Base-by-base conservation (phyloP, 30 jellyfish, hydroid and myxozoan genomes). In the Cassiopea andromeda region DNA sequence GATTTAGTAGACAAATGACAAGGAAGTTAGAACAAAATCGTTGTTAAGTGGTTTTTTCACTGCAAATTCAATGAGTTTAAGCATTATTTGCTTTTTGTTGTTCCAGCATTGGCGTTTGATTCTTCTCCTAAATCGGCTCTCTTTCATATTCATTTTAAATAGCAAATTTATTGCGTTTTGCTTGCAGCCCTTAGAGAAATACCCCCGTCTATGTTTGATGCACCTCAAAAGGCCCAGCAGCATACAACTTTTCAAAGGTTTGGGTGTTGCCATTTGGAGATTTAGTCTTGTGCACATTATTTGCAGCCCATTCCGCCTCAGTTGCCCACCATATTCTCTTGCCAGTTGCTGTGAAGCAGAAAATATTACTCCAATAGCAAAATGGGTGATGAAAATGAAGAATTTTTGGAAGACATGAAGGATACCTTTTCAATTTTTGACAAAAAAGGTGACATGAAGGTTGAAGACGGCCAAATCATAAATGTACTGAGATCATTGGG, bases 361-460 rank as follows among this genome's bases (percentile, higher is more conserved):
- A 12, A n/a, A 14, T 2, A 2, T 7, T 10, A 49, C 68, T 9
- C 60, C 68, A 1, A 16, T 14, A 61, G 14, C 87, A 94, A 80
- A 61, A 92, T 92, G 98, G 98, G 97, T 19, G 97, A 92, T 7
- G 88, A 92, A 12, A 83, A 69, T 66, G 99, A 95, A 80, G 99
- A 95, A 38, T 84, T 92, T 75, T 47, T 92, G 46, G 97, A 91
- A 18, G 99, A 95, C 82, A 84, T 95, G 89, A 95, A 92, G 85
- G 99, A 95, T 70, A 73, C 97, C 48, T 95, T 64, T 85, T 97
- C 93, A 18, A 79, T 95, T 44, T 95, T 91, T 74, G 99, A 95
- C 92, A 91, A 83, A 80, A 91, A 89, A 60, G 99, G 99, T 48
- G 99, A 95, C 87, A 94, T 85, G 82, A 95, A 95, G 67, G 95